phyloP scores from a whole-genome alignment of 2,888 invertebrate genomes.

The Sisyra terminalis region DNA sequence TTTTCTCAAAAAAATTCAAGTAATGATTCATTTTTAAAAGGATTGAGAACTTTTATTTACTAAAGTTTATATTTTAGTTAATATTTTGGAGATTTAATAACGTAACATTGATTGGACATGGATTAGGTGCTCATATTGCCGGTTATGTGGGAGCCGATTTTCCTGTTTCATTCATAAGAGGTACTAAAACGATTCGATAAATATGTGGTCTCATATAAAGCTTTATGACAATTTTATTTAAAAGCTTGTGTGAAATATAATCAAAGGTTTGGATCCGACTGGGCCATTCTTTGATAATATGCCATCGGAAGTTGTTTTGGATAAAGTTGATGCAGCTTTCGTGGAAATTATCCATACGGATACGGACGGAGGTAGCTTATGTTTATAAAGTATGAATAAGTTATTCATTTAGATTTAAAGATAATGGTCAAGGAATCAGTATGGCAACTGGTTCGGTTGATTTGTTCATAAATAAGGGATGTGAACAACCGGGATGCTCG shows the following conservation, averaged over 20 bases:
- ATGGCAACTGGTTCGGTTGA: constrained; percentile 24
- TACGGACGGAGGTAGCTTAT: constrained; percentile 17
- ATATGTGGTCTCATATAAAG: not conserved
- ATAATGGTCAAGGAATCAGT: constrained; percentile 22
- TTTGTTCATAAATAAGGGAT: constrained; percentile 25
- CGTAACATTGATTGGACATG: constrained; percentile 31
- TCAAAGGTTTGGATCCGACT: constrained; percentile 38
- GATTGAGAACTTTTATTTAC: no score
- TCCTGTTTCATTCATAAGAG: constrained; percentile 16
- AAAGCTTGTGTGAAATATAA: constrained; percentile 2
- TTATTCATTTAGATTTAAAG: constrained; percentile 2
- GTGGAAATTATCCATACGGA: constrained; percentile 44
- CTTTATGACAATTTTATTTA: no score
- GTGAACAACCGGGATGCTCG: constrained; percentile 24
- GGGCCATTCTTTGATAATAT: constrained; percentile 36
- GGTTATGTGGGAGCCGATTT: constrained; percentile 29
- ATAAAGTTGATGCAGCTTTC: constrained; percentile 33
- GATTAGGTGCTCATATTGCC: constrained; percentile 33
- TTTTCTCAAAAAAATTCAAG: constrained; percentile 26
- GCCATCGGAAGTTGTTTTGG: constrained; percentile 31
- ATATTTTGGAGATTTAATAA: no score
- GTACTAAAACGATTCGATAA: constrained; percentile 17
- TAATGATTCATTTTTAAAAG: constrained; percentile 15
- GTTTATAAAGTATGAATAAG: not conserved
- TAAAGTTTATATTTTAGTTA: no score